Evolutionary conservation across 2,113 vertebrate genomes (phyloP), one percentile per base, ranked within the genome.

Genomic region (Dromas ardeola): DNA sequence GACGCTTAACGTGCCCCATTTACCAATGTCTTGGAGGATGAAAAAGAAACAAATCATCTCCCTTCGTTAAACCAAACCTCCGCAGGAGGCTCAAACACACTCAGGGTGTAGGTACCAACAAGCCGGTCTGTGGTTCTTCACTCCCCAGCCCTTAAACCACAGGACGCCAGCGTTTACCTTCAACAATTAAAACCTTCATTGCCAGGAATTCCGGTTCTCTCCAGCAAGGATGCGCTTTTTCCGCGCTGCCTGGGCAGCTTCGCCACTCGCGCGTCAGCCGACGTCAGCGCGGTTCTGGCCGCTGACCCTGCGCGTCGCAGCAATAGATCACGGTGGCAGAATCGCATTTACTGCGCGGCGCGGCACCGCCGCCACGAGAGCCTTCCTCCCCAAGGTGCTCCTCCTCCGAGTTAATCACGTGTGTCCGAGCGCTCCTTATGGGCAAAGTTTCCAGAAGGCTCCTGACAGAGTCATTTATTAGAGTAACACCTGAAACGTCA

Each of bases 1-100:
- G 10, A 20, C 12, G 85, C 59, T 58, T 20, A 38, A 36, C 5
- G 0, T 0, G 8, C 5, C 29, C 21, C 61, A 26, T 9, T 76
- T n/a, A 22, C 43, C 94, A 14, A 5, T 1, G 15, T 40, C 55
- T 29, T 15, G 2, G 55, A 26, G 30, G 27, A 15, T 21, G 70
- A 38, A 47, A 86, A 27, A n/a, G 22, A 42, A 30, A 27, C 16
- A 4, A 12, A 19, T n/a, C 3, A 3, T 8, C 63, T 36, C 43
- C 49, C 9, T 2, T n/a, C 3, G 43, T 20, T 16, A 9, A 40
- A 66, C 11, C 50, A 13, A 29, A 11, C 42, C 30, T 14, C 15
- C 3, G 32, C 23, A 22, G 32, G 58, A 62, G 47, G 36, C 49
- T 58, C 49, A 11, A 13, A 23, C 8, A 1, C 7, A 1, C 79